Evolutionary conservation across 2,888 invertebrate genomes (phyloP).

Genomic region (Trilocha varians): DNA sequence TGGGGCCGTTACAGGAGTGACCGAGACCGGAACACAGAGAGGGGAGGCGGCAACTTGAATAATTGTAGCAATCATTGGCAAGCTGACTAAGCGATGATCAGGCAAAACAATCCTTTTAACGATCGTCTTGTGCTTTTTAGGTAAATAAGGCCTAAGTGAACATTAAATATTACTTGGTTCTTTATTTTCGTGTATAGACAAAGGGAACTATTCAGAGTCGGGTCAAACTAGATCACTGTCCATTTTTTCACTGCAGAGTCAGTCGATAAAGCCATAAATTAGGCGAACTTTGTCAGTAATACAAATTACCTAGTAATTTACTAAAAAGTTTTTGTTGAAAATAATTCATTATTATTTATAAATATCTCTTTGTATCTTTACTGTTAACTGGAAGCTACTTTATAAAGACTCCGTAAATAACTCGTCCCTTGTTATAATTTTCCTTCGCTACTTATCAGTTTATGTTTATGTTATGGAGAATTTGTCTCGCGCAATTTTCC

Average conservation of each 20-base stretch:
- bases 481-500: neutral
- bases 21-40: conserved; percentile 25
- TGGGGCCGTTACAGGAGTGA: conserved; percentile 34
- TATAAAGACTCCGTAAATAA: neutral
- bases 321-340: too few relatives aligned
- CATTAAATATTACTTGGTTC: too few relatives aligned
- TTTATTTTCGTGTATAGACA: too few relatives aligned
- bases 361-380: neutral
- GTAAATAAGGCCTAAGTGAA: too few relatives aligned
- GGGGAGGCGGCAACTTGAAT: conserved; percentile 52
- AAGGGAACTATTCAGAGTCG: too few relatives aligned
- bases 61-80: conserved; percentile 57
- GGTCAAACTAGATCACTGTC: too few relatives aligned
- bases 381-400: neutral
- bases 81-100: conserved; percentile 35
- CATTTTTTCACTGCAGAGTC: too few relatives aligned
- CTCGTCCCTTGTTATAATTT: neutral
- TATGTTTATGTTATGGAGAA: neutral
- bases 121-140: too few relatives aligned
- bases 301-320: too few relatives aligned
- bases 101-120: conserved; percentile 1
- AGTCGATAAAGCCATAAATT: too few relatives aligned
- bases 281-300: too few relatives aligned
- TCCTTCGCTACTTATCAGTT: neutral
- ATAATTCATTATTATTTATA: neutral